Conservation (phyloP, 1,140 invertebrate genomes). For the Eurosta solidaginis region DNA sequence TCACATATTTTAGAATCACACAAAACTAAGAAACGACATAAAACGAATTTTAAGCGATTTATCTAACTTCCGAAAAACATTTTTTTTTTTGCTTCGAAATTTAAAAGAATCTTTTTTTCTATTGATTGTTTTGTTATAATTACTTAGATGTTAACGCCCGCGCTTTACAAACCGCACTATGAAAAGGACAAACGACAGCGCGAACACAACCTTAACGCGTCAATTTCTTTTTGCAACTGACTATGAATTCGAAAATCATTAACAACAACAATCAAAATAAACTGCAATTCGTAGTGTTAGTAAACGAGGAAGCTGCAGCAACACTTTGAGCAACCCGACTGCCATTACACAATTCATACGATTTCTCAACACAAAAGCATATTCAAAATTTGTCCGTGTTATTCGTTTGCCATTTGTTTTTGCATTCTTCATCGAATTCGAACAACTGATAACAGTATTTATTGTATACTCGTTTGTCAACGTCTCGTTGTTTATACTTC, state of each 20-base stretch:
- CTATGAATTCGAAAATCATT: slow-evolving; percentile 19
- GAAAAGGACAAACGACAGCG: not conserved
- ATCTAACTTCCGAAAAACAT: no score
- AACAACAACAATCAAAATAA: slow-evolving; percentile 10
- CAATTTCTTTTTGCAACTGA: slow-evolving; percentile 35
- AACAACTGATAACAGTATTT: not conserved
- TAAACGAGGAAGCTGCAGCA: not conserved
- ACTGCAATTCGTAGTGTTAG: no score
- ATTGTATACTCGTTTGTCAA: not conserved
- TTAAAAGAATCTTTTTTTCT: not conserved
- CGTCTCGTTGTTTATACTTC: not conserved
- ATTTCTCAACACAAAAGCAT: not conserved
- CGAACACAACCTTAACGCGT: slow-evolving; percentile 23
- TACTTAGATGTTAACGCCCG: not conserved
- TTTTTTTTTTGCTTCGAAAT: not conserved
- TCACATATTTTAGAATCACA: no score
- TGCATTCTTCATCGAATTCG: not conserved
- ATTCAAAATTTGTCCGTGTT: not conserved
- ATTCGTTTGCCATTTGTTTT: not conserved
- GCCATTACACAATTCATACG: not conserved
- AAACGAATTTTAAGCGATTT: no score
- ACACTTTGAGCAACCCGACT: not conserved
- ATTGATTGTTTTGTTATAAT: not conserved
- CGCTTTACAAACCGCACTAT: not conserved
- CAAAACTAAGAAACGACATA: no score